These are phyloP conservation scores for Dysidea cf. avara DNA, from an alignment of 37 sponge, comb jelly and placozoan genomes.

Conservation along the genomic window DNA sequence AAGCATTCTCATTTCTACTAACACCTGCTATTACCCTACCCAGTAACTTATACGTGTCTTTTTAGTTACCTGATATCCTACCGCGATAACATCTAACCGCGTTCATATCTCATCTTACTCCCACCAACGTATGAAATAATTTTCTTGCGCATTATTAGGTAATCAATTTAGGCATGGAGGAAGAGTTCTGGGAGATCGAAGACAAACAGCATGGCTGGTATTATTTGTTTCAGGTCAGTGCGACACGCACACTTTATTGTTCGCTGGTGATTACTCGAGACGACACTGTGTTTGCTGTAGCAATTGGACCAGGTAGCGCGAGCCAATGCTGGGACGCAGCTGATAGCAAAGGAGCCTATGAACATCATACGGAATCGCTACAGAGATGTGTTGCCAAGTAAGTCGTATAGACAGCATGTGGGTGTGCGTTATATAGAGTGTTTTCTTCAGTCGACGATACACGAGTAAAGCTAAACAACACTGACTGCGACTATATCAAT, in stretches of 20 bases:
- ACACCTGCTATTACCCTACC: no score
- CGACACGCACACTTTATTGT: no score
- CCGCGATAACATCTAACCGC: no score
- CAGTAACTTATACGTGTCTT: no score
- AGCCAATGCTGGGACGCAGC: slow-evolving; percentile 57
- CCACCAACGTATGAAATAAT: no score
- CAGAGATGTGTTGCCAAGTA: slow-evolving; percentile 86
- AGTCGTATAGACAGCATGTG: slow-evolving; percentile 12
- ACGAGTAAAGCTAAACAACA: slow-evolving; percentile 53
- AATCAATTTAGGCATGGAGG: slow-evolving; percentile 29
- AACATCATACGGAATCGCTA: slow-evolving; percentile 74
- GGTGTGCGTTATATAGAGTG: slow-evolving; percentile 2
- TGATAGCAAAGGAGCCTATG: slow-evolving; percentile 63
- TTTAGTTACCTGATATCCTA: no score
- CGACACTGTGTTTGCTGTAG: slow-evolving; percentile 11
- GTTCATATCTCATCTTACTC: no score
- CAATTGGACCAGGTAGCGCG: slow-evolving; percentile 49
- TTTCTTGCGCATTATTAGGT: no score
- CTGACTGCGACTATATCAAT: slow-evolving; percentile 87
- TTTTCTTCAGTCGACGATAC: slow-evolving; percentile 67
- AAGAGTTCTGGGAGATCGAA: slow-evolving; percentile 52
- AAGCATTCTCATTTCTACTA: no score
- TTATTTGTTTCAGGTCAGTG: slow-evolving; percentile 57
- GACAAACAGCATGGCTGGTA: slow-evolving; percentile 56
- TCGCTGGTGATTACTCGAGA: background rate